Evolutionary conservation across 2,888 invertebrate species (phyloP).

Genomic region (Lasioglossum oenotherae): DNA sequence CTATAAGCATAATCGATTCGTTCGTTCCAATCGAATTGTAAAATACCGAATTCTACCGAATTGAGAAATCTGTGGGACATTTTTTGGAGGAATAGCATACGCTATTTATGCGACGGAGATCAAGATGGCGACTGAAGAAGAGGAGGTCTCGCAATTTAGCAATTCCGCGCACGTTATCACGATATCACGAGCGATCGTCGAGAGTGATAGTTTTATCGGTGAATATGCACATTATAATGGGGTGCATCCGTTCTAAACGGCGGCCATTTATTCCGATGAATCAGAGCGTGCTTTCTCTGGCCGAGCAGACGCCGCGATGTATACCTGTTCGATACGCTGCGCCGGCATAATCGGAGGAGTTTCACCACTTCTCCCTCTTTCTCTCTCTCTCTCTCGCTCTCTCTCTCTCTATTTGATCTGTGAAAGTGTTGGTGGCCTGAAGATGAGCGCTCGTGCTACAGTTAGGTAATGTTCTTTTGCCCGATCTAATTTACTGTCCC

Average conservation of each 20-base stretch:
- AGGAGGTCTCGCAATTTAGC: slow-evolving; percentile 42
- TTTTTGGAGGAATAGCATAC: neutral
- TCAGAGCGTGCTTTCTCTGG: slow-evolving; percentile 64
- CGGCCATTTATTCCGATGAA: slow-evolving; percentile 59
- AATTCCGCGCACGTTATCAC: slow-evolving; percentile 56
- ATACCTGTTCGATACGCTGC: slow-evolving; percentile 46
- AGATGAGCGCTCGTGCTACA: slow-evolving; percentile 74
- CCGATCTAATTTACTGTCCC: slow-evolving; percentile 82
- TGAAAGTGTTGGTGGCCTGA: slow-evolving; percentile 71
- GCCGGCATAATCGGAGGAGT: slow-evolving; percentile 55
- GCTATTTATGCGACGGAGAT: slow-evolving; percentile 20
- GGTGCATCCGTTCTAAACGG: slow-evolving; percentile 49
- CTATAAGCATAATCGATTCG: too few species aligned
- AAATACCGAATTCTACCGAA: too few species aligned
- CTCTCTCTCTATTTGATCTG: slow-evolving; percentile 67
- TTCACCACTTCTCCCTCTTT: slow-evolving; percentile 56
- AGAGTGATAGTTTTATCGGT: slow-evolving; percentile 53
- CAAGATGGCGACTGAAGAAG: slow-evolving; percentile 3
- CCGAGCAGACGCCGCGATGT: slow-evolving; percentile 42
- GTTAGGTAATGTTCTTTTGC: slow-evolving; percentile 80
- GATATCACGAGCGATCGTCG: slow-evolving; percentile 54
- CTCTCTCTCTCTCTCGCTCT: neutral
- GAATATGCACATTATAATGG: slow-evolving; percentile 53
- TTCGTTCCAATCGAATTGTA: too few species aligned
- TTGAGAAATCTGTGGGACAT: neutral